Evolutionary conservation across 2,113 vertebrate genomes (phyloP), one percentile per base, ranked within the genome.

Genomic region (Prochilodus magdalenae): DNA sequence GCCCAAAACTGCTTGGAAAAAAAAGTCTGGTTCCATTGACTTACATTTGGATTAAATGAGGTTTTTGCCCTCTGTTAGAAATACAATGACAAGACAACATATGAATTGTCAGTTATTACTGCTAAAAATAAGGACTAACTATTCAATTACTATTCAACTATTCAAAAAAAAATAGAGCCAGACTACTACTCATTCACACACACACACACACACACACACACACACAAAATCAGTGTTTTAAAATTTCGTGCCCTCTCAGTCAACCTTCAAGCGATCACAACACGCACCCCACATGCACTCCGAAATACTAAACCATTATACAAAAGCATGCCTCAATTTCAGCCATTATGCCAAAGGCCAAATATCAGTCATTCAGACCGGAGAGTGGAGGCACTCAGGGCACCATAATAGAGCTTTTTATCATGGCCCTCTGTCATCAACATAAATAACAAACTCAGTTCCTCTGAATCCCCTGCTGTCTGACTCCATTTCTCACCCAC

Each of bases 271-370:
- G 51, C 13, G 57, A 84, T 80, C 78, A 53, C 78, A 72, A 29
- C 66, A 77, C 36, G 6, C 44, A 10, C 24, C 81, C 63, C 75
- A 76, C 47, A 72, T 33, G 84, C n/a, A 84, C 73, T 74, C 30
- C 74, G 13, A 82, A 29, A 12, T 30, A 57, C 24, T 40, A 51
- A 77, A n/a, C 71, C 67, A 80, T 86, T 81, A 86, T 86, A 83
- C 55, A 75, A 75, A 79, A 71, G 60, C 55, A 73, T 33, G 78
- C 67, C 30, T 77, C 78, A 47, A 49, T 73, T 77, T 53, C 73
- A 57, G 33, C 24, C 40, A 73, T 77, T 72, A 66, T 83, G 63
- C 80, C 88, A 77, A 78, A 81, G 74, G 79, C 75, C 69, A 66
- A 76, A 84, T 77, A 81, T 81, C 66, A 44, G 70, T 75, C 67